Conservation (phyloP, 2,113 vertebrate genomes). For the Raja brachyura region DNA sequence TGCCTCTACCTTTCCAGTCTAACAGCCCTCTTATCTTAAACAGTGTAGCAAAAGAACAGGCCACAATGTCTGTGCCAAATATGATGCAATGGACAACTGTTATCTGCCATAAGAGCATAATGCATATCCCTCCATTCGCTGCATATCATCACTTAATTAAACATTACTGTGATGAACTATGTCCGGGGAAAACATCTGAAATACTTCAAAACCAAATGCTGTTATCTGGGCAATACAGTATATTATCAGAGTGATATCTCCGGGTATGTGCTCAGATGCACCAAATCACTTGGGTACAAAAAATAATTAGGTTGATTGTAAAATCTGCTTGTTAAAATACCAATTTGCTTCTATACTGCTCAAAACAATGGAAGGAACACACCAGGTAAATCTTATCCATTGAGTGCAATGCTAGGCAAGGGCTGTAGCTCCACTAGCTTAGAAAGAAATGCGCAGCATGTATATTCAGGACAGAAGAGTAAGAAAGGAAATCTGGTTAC, state of each 20-base stretch:
- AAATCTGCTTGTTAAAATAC: background rate
- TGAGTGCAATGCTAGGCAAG: background rate
- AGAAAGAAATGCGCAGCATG: background rate
- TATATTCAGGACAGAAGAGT: background rate
- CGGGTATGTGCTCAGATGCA: background rate
- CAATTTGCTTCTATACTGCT: background rate
- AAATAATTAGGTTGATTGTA: background rate
- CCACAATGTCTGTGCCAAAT: no score
- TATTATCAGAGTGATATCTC: background rate
- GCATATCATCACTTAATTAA: background rate
- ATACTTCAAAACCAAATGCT: background rate
- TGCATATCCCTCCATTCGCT: no score
- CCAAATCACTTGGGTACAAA: background rate
- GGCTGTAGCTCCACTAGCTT: background rate
- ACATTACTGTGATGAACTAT: background rate
- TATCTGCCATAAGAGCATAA: no score
- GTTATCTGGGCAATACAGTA: background rate
- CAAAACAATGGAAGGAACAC: background rate
- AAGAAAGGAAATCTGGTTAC: background rate
- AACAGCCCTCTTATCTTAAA: background rate
- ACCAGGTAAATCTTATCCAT: background rate
- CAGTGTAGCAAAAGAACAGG: no score
- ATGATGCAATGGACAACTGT: no score
- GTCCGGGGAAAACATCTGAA: background rate
- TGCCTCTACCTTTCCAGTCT: background rate